Evolutionary conservation across 2,797 vertebrate species (phyloP).

Genomic region (Malurus leucopterus): DNA sequence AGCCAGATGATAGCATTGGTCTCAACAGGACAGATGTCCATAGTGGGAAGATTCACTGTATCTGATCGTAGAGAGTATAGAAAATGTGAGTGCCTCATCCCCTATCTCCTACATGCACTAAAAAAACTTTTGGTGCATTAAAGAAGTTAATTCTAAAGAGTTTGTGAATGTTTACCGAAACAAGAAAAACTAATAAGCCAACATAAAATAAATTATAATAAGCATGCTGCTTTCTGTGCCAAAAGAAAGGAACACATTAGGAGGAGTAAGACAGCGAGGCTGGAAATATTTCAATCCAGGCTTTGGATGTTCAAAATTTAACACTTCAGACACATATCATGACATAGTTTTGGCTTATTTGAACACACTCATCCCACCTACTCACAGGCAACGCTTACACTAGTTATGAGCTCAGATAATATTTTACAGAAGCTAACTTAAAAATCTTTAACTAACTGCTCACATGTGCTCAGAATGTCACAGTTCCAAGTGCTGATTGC

Average conservation of each 20-base stretch:
- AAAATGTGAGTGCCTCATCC: not conserved
- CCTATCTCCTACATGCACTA: not conserved
- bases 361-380: conserved; percentile 28
- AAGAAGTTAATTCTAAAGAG: not conserved
- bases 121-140: not conserved
- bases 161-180: not conserved
- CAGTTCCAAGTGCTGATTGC: not conserved
- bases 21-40: not conserved
- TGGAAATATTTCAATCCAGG: not conserved
- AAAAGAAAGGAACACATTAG: not conserved
- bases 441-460: not conserved
- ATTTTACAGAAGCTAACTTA: conserved; percentile 3
- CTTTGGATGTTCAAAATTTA: conserved; percentile 14
- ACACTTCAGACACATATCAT: conserved; percentile 12
- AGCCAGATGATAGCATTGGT: not conserved
- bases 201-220: not conserved
- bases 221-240: not conserved
- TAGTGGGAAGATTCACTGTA: not conserved
- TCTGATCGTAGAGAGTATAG: not conserved
- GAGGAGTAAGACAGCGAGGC: not conserved
- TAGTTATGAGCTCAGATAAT: not conserved
- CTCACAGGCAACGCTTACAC: not conserved
- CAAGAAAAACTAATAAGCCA: not conserved
- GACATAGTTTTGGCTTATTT: conserved; percentile 36
- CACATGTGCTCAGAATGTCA: not conserved